Percentiles rank a stretch among this genome's conserved stretches.
Conservation (phyloP, 1,140 invertebrate genomes). For the Tetragonula clypearis region DNA sequence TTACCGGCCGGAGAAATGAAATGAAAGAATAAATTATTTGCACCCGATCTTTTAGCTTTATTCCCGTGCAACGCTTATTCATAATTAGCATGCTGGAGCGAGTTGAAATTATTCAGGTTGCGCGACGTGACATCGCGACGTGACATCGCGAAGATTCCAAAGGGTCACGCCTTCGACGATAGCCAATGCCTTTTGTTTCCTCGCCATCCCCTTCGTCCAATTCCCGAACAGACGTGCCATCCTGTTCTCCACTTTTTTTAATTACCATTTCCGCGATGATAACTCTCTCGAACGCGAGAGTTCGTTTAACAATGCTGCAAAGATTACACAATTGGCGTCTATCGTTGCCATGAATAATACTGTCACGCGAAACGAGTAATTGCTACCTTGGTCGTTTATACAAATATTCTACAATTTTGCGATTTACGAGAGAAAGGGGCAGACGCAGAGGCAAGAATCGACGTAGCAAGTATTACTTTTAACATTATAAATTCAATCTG, state of each 20-base stretch:
- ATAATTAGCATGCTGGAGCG: conserved; percentile 48
- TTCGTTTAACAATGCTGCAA: neutral
- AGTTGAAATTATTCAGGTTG: conserved; percentile 22
- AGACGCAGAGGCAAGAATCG: neutral
- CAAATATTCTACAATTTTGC: neutral
- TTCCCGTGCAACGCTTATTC: conserved; percentile 22
- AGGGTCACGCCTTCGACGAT: neutral
- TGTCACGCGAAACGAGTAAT: neutral
- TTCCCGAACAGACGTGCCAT: neutral
- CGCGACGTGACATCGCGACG: conserved; percentile 1
- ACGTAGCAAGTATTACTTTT: neutral
- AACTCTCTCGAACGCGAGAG: neutral
- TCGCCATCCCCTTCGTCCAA: too few relatives aligned
- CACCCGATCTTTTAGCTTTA: conserved; percentile 46
- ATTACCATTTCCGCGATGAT: conserved; percentile 5
- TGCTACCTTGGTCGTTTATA: neutral
- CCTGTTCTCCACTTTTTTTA: conserved; percentile 21
- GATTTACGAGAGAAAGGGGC: neutral
- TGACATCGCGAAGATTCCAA: neutral
- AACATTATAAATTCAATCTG: neutral
- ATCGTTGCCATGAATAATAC: neutral
- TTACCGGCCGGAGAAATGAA: conserved; percentile 63
- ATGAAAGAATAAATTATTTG: conserved; percentile 72
- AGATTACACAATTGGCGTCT: neutral
- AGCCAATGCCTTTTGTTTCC: neutral